A percentile compares a stretch with the other conserved stretches of the same genome.
These are phyloP conservation scores for Heliothis subflexa DNA, from an alignment of 1,140 invertebrate species.

Conservation along the genomic window DNA sequence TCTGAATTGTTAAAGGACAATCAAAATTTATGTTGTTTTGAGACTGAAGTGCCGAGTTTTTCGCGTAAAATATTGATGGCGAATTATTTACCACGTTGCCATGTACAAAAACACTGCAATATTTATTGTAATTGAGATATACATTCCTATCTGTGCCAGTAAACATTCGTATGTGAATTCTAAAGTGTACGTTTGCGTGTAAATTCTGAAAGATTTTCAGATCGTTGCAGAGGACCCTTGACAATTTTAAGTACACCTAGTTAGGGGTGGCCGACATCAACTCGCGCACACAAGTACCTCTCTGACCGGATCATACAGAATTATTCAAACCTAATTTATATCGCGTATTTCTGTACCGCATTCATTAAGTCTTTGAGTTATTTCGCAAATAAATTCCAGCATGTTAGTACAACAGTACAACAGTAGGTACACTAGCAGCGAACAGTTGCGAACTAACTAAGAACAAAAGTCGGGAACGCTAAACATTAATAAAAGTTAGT, in stretches of 20 bases:
- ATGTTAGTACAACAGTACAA: slow-evolving; percentile 25
- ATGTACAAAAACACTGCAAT: not conserved
- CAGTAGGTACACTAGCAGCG: not conserved
- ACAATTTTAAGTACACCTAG: no score
- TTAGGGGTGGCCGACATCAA: no score
- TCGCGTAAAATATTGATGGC: not conserved
- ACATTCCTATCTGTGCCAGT: no score
- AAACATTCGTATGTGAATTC: no score
- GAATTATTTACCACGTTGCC: not conserved
- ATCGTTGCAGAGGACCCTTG: no score
- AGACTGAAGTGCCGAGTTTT: not conserved
- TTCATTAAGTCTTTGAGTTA: not conserved
- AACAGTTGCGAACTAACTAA: slow-evolving; percentile 41
- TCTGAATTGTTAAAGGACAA: not conserved
- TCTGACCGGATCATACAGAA: no score
- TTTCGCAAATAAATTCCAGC: slow-evolving; percentile 4
- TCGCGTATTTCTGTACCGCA: not conserved
- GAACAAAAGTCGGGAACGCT: slow-evolving; percentile 32
- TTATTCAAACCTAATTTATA: no score
- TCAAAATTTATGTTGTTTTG: slow-evolving; percentile 14
- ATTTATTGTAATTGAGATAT: no score
- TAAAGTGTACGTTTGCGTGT: no score
- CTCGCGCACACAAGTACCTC: no score
- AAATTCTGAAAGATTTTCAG: no score
- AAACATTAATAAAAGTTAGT: slow-evolving; percentile 42